Conservation (phyloP, 2,113 vertebrate species). For the Eulacestoma nigropectus region DNA sequence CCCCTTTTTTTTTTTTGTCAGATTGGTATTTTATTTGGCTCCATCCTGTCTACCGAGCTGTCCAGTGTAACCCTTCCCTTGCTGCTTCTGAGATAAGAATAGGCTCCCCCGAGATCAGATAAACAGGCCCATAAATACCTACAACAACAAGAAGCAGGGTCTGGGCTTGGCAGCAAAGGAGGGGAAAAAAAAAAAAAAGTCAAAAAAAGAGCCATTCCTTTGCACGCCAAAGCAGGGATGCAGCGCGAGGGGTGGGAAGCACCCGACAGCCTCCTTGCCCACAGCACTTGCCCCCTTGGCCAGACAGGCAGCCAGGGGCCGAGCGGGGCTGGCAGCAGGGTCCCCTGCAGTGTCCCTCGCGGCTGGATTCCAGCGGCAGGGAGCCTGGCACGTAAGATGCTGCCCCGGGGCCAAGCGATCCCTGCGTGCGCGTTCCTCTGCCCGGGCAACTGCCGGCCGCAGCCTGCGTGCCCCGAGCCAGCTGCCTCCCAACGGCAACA, state of each 20-base stretch:
- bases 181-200: fast-evolving
- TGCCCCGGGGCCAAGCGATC: background rate
- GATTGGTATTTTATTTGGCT: slow-evolving; percentile 76
- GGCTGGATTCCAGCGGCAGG: background rate
- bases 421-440: background rate
- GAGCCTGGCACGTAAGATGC: background rate
- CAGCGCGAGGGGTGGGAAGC: background rate
- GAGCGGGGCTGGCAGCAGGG: background rate
- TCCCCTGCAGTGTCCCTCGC: background rate
- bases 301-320: background rate
- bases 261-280: fast-evolving
- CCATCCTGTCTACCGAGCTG: slow-evolving; percentile 69
- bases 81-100: slow-evolving; percentile 70
- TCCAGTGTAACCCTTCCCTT: slow-evolving; percentile 69
- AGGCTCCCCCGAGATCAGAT: slow-evolving; percentile 73
- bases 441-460: background rate
- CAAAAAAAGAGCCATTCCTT: background rate
- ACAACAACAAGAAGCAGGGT: slow-evolving; percentile 55
- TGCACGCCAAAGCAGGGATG: background rate
- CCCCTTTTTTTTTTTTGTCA: slow-evolving; percentile 14
- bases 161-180: background rate
- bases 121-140: slow-evolving; percentile 75
- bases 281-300: background rate
- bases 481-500: background rate
- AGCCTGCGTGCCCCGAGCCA: background rate